Evolutionary conservation across 2,888 invertebrate genomes (phyloP).

Genomic region (Odontocolon sp.): DNA sequence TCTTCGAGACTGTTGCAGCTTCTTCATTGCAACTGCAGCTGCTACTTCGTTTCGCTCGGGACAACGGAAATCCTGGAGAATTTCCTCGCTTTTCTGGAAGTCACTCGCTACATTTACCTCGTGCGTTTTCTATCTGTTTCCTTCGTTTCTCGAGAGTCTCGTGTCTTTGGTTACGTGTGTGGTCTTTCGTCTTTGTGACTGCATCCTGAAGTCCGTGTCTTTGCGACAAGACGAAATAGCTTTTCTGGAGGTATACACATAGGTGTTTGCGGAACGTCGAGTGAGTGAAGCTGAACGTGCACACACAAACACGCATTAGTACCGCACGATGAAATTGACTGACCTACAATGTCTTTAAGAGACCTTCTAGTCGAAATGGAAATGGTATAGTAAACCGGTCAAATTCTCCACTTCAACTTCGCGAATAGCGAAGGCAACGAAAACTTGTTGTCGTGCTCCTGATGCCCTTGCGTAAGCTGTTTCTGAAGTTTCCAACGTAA

Average conservation of each 20-base stretch:
- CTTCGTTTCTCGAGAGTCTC: background rate
- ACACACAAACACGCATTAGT: too few relatives aligned
- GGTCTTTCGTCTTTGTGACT: background rate
- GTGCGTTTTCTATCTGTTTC: background rate
- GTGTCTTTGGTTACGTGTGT: too few relatives aligned
- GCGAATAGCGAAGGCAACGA: background rate
- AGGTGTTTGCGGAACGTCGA: background rate
- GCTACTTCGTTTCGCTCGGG: background rate
- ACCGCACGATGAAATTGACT: too few relatives aligned
- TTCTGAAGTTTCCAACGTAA: background rate
- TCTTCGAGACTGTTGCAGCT: background rate
- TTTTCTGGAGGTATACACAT: background rate
- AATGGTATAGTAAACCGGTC: too few relatives aligned
- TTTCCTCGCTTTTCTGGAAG: slow-evolving; percentile 3
- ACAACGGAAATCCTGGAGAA: slow-evolving; percentile 7
- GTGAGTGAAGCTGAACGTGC: background rate
- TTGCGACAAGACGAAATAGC: background rate
- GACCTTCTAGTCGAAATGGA: too few relatives aligned
- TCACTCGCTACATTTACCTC: background rate
- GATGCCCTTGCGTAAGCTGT: too few relatives aligned
- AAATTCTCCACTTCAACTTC: too few relatives aligned
- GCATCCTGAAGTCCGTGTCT: background rate
- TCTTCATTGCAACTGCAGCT: background rate
- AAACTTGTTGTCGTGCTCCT: background rate
- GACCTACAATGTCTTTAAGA: too few relatives aligned